Conservation (phyloP, 2,888 invertebrate species). For the Troides aeacus region DNA sequence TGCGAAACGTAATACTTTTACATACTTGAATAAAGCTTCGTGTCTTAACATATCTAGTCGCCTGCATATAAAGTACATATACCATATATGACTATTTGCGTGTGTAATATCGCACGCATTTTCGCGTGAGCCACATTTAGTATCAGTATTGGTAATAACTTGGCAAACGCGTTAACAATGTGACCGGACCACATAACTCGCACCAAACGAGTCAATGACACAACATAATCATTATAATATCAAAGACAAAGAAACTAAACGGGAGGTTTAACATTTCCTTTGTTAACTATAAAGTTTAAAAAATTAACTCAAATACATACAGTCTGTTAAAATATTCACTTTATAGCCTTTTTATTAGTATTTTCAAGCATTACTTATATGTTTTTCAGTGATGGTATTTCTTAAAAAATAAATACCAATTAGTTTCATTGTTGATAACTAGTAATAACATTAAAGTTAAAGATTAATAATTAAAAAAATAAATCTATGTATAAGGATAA, state of each 20-base stretch:
- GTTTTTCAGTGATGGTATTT: too few relatives aligned
- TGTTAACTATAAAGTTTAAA: background rate
- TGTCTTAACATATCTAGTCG: conserved; percentile 13
- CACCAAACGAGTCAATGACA: conserved; percentile 19
- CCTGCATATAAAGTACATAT: conserved; percentile 3
- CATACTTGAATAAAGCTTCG: conserved; percentile 3
- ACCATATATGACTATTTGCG: conserved; percentile 12
- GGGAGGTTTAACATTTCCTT: background rate
- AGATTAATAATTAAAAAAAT: too few relatives aligned
- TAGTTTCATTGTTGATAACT: too few relatives aligned
- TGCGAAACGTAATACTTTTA: background rate
- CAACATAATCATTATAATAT: background rate
- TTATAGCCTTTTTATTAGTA: too few relatives aligned
- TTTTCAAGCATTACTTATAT: too few relatives aligned
- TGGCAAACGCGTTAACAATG: conserved; percentile 11
- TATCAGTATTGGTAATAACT: conserved; percentile 9
- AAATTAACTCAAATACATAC: too few relatives aligned
- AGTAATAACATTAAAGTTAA: too few relatives aligned
- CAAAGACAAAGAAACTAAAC: conserved; percentile 10
- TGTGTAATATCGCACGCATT: conserved; percentile 19
- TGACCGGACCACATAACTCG: conserved; percentile 17
- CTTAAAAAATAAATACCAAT: too few relatives aligned
- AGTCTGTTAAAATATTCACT: too few relatives aligned
- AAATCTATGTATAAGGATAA: too few relatives aligned
- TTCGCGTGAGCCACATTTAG: conserved; percentile 12